Evolutionary conservation across 92 coral and sea anemone genomes (phyloP).

Genomic region (Epizoanthus scotinus): DNA sequence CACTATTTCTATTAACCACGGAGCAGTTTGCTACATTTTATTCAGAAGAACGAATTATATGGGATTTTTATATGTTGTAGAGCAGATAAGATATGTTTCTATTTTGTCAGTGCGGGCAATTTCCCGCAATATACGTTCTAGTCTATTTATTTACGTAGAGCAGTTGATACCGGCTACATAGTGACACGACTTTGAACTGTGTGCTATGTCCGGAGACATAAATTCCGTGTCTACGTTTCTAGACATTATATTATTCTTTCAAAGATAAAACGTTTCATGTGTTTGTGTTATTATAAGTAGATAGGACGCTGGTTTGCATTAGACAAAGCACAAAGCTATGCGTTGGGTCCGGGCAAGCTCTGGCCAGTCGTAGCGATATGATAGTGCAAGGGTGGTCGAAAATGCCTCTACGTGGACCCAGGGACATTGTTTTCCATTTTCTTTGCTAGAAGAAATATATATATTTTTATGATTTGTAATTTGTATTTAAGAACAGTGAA

Average conservation of each 20-base stretch:
- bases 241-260: not conserved
- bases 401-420: not conserved
- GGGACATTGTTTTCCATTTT: not conserved
- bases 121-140: not conserved
- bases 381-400: not conserved
- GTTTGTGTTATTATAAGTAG: not conserved
- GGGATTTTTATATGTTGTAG: slow-evolving; percentile 11
- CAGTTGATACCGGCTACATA: not conserved
- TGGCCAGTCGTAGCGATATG: not conserved
- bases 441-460: not conserved
- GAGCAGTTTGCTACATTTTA: not conserved
- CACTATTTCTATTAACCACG: slow-evolving; percentile 4
- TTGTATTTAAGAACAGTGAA: slow-evolving; percentile 32
- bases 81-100: not conserved
- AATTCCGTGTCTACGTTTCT: not conserved
- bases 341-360: not conserved
- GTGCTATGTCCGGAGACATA: not conserved
- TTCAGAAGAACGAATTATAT: not conserved
- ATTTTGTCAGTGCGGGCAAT: not conserved
- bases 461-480: slow-evolving; percentile 6
- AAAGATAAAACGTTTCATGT: slow-evolving; percentile 4
- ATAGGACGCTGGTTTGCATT: not conserved
- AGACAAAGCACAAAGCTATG: not conserved
- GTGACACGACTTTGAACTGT: not conserved
- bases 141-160: slow-evolving; percentile 20